These are phyloP conservation scores for Actias luna DNA, from an alignment of 2,888 invertebrate genomes.

Conservation along the genomic window DNA sequence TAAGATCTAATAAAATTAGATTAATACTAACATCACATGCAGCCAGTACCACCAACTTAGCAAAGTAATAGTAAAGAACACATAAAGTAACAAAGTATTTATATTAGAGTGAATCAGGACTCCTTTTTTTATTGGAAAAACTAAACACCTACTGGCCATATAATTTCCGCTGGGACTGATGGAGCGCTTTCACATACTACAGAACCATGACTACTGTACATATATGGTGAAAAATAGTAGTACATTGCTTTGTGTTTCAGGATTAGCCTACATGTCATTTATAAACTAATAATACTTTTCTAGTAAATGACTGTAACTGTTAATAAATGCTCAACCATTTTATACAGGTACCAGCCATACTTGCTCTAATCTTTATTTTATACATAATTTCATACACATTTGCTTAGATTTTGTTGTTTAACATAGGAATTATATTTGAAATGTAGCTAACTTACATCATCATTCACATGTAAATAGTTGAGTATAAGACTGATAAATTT, in stretches of 20 bases:
- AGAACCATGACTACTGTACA: neutral
- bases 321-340: neutral
- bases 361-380: neutral
- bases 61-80: neutral
- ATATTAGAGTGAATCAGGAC: neutral
- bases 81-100: neutral
- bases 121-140: too few relatives aligned
- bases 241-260: too few relatives aligned
- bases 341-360: neutral
- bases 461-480: conserved; percentile 83
- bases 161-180: too few relatives aligned
- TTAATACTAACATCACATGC: neutral
- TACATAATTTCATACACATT: neutral
- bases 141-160: too few relatives aligned
- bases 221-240: neutral
- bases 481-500: conserved; percentile 87
- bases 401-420: neutral
- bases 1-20: neutral
- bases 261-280: too few relatives aligned
- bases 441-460: conserved; percentile 82
- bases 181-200: too few relatives aligned
- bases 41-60: neutral
- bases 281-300: neutral
- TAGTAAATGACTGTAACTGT: neutral
- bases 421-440: neutral